Conservation (phyloP, 2,113 vertebrate species). For the Plecotus auritus region DNA sequence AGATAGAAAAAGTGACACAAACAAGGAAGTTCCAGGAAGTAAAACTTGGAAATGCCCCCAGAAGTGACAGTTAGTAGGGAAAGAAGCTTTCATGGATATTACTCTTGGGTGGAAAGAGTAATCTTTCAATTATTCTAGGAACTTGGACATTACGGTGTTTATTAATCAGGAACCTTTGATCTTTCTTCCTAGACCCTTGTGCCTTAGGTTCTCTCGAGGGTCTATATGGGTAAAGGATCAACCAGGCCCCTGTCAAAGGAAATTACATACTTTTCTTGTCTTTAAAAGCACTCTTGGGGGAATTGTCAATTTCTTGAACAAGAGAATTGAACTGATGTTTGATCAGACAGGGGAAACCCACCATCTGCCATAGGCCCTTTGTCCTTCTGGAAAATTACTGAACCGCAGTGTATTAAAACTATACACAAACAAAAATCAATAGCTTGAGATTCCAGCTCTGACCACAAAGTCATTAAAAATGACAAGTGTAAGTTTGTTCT, state of each 20-base stretch:
- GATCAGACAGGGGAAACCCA: conserved; percentile 35
- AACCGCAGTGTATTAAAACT: conserved; percentile 65
- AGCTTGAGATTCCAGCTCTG: conserved; percentile 54
- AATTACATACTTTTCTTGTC: conserved; percentile 10
- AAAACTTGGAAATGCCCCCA: neutral
- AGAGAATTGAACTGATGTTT: conserved; percentile 24
- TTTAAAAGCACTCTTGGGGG: conserved; percentile 36
- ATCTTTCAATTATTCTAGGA: neutral
- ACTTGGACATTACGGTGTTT: neutral
- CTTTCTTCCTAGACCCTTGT: neutral
- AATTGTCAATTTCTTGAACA: conserved; percentile 45
- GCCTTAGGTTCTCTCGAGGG: neutral
- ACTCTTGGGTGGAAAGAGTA: neutral
- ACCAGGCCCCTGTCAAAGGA: neutral
- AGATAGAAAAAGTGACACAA: neutral
- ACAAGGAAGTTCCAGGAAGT: neutral
- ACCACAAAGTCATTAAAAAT: conserved; percentile 69
- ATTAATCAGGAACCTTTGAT: neutral
- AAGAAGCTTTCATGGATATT: neutral
- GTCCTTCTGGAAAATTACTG: conserved; percentile 67
- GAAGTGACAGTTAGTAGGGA: neutral
- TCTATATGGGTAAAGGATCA: neutral
- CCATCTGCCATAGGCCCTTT: conserved; percentile 41
- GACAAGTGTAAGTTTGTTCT: conserved; percentile 68
- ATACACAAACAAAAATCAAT: conserved; percentile 69